These are phyloP conservation scores for Melikaiella ostensackeni DNA, from an alignment of 2,888 invertebrate species.

Conservation along the genomic window DNA sequence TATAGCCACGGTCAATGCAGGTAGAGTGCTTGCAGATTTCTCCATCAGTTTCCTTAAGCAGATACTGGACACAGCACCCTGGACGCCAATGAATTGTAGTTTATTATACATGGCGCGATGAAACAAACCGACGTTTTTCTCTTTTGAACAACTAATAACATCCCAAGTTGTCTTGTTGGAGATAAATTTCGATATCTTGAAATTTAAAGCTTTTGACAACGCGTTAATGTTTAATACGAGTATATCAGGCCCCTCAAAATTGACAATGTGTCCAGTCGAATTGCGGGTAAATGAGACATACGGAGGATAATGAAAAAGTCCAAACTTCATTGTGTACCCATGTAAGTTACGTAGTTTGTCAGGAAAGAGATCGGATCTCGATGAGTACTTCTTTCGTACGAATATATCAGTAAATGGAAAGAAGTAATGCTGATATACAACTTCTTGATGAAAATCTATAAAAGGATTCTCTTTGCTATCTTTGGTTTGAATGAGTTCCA, in stretches of 20 bases:
- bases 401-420: neutral
- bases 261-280: neutral
- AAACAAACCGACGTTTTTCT: neutral
- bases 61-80: fast-evolving
- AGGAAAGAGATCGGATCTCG: neutral
- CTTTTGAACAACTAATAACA: neutral
- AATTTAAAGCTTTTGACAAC: neutral
- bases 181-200: neutral
- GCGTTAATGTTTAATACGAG: neutral
- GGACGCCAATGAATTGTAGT: neutral
- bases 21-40: neutral
- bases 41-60: neutral
- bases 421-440: neutral
- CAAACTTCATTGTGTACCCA: neutral
- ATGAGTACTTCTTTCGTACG: neutral
- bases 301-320: neutral
- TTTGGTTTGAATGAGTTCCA: neutral
- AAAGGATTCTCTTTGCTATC: neutral
- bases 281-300: neutral
- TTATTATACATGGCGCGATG: neutral
- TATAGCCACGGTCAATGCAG: neutral
- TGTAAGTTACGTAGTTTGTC: neutral
- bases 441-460: neutral
- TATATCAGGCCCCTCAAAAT: neutral
- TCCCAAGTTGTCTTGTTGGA: neutral